Conservation (phyloP, 2,888 invertebrate species). For the Tipula unca region DNA sequence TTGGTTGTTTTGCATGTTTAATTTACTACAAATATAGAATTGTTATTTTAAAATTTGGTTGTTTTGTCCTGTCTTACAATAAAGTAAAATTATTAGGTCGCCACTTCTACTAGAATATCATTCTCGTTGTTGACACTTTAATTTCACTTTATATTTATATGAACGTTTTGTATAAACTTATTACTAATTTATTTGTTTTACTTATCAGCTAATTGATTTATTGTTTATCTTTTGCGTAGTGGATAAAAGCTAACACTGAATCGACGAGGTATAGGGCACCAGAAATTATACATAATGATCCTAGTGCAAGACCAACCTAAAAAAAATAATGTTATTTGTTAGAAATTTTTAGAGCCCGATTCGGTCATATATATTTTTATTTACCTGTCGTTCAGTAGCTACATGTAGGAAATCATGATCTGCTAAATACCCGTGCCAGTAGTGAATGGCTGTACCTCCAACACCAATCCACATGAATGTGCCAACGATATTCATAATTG, state of each 20-base stretch:
- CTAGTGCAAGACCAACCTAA: conserved; percentile 69
- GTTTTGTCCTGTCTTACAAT: background rate
- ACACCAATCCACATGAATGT: conserved; percentile 78
- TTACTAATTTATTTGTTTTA: background rate
- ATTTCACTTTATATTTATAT: background rate
- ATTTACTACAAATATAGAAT: background rate
- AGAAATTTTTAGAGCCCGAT: too few species aligned
- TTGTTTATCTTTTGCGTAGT: conserved; percentile 53
- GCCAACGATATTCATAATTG: conserved; percentile 81
- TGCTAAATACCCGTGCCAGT: conserved; percentile 79
- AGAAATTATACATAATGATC: conserved; percentile 68
- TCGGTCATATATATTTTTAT: too few species aligned
- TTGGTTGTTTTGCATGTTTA: background rate
- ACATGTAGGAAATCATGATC: conserved; percentile 68
- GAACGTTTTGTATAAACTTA: background rate
- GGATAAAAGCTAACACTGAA: conserved; percentile 65
- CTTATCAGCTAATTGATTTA: background rate
- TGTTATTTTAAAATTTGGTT: background rate
- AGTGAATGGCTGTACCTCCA: conserved; percentile 78
- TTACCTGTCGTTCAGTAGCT: conserved; percentile 59
- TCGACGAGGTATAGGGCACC: conserved; percentile 76
- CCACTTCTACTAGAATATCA: background rate
- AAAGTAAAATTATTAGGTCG: background rate
- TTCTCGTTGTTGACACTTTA: background rate
- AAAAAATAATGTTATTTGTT: background rate